Conservation (phyloP, 2,797 vertebrate genomes). For the Phrynocephalus guinanensis region DNA sequence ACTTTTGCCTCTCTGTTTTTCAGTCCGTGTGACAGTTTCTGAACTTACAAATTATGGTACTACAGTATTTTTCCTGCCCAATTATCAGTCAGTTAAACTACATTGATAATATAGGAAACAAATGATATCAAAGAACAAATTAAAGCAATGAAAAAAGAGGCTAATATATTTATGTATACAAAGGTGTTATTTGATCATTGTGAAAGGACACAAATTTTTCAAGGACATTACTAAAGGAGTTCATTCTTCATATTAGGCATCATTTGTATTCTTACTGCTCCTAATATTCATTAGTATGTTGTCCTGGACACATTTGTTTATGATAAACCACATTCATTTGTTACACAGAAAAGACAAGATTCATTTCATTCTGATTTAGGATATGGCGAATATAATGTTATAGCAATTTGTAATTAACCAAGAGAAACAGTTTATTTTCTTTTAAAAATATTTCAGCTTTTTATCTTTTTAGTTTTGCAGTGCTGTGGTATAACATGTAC, state of each 20-base stretch:
- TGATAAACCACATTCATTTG: constrained; percentile 16
- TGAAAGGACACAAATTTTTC: accelerated
- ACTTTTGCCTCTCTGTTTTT: not conserved
- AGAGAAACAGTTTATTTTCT: constrained; percentile 26
- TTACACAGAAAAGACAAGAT: constrained; percentile 2
- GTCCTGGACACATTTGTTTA: constrained; percentile 22
- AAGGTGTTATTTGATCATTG: constrained; percentile 14
- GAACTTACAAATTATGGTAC: no score
- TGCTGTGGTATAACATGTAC: constrained; percentile 58
- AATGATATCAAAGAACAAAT: not conserved
- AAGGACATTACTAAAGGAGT: constrained; percentile 38
- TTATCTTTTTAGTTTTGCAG: constrained; percentile 50
- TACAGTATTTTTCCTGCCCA: not conserved
- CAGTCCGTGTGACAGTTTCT: no score
- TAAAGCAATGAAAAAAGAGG: not conserved
- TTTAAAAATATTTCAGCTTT: constrained; percentile 10
- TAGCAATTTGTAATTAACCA: constrained; percentile 34
- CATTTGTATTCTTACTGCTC: constrained; percentile 6
- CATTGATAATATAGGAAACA: not conserved
- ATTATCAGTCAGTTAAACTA: not conserved
- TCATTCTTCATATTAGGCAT: constrained; percentile 36
- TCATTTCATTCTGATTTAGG: constrained; percentile 35
- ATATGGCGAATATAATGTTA: constrained; percentile 32
- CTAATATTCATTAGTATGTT: constrained; percentile 37
- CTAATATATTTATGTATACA: not conserved